These are phyloP conservation scores for Epinephelus moara DNA, from an alignment of 2,113 vertebrate genomes.

Conservation along the genomic window DNA sequence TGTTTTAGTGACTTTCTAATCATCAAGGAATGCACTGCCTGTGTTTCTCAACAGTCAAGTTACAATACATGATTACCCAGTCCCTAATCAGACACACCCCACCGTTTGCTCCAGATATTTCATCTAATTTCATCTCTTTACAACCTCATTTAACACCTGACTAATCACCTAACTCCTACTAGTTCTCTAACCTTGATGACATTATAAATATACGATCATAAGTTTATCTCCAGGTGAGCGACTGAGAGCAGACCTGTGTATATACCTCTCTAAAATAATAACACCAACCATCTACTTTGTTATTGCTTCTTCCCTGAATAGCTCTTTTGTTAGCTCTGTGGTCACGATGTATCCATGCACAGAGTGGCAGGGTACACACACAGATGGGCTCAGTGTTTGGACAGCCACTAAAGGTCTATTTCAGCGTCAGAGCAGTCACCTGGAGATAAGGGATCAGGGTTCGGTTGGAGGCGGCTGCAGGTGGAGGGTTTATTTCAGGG, in stretches of 20 bases:
- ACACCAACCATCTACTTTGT: background rate
- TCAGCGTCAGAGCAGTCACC: constrained; percentile 48
- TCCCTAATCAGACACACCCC: background rate
- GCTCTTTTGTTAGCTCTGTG: constrained; percentile 55
- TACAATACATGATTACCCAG: background rate
- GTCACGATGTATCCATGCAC: constrained; percentile 47
- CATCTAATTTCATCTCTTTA: constrained; percentile 7
- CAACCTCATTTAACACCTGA: constrained; percentile 22
- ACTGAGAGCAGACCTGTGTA: background rate
- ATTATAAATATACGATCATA: background rate
- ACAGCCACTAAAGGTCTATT: constrained; percentile 49
- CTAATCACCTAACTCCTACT: background rate
- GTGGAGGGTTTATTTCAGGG: background rate
- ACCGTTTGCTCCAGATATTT: constrained; percentile 10
- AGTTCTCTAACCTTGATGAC: background rate
- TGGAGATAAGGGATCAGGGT: constrained; percentile 61
- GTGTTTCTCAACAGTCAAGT: constrained; percentile 13
- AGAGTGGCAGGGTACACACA: constrained; percentile 46
- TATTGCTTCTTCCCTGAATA: constrained; percentile 46
- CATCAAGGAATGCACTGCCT: constrained; percentile 32
- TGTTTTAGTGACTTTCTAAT: constrained; percentile 22
- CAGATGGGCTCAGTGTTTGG: constrained; percentile 56
- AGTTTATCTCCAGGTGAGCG: background rate
- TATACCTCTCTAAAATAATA: constrained; percentile 17
- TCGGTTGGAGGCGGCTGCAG: constrained; percentile 6